These are phyloP conservation scores for Porites lutea DNA, from an alignment of 64 coral and sea anemone genomes.

Conservation along the genomic window DNA sequence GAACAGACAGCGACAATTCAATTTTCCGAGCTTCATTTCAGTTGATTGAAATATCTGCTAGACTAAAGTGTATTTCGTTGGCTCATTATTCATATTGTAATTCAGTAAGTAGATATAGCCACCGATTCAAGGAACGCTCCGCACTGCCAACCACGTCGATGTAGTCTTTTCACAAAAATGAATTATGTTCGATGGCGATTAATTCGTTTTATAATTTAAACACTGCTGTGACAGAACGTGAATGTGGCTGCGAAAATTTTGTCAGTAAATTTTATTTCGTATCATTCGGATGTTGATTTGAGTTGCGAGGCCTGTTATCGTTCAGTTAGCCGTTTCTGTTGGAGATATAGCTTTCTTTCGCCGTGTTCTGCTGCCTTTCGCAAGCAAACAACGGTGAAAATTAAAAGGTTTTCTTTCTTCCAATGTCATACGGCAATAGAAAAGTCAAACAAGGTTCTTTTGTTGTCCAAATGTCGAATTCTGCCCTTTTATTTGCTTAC, in stretches of 20 bases:
- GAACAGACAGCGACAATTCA: background rate
- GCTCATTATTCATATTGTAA: slow-evolving; percentile 43
- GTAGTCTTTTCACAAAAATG: slow-evolving; percentile 25
- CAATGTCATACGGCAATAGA: slow-evolving; percentile 46
- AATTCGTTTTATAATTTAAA: slow-evolving; percentile 68
- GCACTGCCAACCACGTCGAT: slow-evolving; percentile 12
- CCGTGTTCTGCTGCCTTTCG: slow-evolving; percentile 6
- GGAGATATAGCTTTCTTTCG: background rate
- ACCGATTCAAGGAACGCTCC: background rate
- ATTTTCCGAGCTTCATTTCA: slow-evolving; percentile 8
- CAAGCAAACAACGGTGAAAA: slow-evolving; percentile 11
- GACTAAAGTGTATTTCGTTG: background rate
- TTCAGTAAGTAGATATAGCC: slow-evolving; percentile 45
- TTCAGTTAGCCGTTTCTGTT: too few relatives aligned
- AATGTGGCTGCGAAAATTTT: slow-evolving; percentile 12
- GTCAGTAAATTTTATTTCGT: slow-evolving; percentile 48
- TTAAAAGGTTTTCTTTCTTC: slow-evolving; percentile 24
- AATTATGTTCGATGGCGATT: slow-evolving; percentile 51
- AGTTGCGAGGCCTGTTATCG: background rate
- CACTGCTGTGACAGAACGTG: slow-evolving; percentile 42
- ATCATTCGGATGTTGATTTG: background rate
- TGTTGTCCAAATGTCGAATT: slow-evolving; percentile 6
- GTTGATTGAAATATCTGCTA: background rate
- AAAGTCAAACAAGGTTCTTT: slow-evolving; percentile 39
- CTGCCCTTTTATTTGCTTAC: slow-evolving; percentile 3